Evolutionary conservation across 2,888 invertebrate genomes (phyloP).

Genomic region (Teinopalpus imperialis): DNA sequence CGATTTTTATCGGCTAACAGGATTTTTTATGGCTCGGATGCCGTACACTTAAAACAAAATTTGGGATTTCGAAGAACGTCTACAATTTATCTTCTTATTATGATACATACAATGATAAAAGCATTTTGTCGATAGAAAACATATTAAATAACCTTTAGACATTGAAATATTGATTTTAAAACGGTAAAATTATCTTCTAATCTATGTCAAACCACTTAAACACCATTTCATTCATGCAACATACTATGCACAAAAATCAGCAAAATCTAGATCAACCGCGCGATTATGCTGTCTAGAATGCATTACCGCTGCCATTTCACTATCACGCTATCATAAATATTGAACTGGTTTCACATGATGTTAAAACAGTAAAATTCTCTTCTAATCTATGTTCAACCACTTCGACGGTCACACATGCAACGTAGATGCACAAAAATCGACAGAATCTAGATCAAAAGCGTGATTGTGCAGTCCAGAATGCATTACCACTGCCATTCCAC

Average conservation of each 20-base stretch:
- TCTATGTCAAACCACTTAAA: no score
- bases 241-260: constrained; percentile 9
- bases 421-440: background rate
- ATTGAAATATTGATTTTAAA: no score
- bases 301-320: constrained; percentile 13
- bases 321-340: constrained; percentile 19
- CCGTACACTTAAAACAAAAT: background rate
- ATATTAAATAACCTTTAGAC: no score
- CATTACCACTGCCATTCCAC: constrained; percentile 6
- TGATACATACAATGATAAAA: no score
- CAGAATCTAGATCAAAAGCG: constrained; percentile 11
- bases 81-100: no score
- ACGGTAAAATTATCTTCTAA: no score
- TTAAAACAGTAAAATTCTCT: no score
- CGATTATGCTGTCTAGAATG: constrained; percentile 7
- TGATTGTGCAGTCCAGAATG: constrained; percentile 6
- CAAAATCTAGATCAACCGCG: constrained; percentile 13
- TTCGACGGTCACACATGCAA: no score
- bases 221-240: constrained; percentile 1
- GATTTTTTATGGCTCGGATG: constrained; percentile 7
- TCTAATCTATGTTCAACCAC: no score
- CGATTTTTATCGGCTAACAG: constrained; percentile 19
- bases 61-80: no score
- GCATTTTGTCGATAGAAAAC: no score
- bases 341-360: no score